Evolutionary conservation across 2,797 vertebrate species (phyloP).

Genomic region (Phyllotis vaccarum): DNA sequence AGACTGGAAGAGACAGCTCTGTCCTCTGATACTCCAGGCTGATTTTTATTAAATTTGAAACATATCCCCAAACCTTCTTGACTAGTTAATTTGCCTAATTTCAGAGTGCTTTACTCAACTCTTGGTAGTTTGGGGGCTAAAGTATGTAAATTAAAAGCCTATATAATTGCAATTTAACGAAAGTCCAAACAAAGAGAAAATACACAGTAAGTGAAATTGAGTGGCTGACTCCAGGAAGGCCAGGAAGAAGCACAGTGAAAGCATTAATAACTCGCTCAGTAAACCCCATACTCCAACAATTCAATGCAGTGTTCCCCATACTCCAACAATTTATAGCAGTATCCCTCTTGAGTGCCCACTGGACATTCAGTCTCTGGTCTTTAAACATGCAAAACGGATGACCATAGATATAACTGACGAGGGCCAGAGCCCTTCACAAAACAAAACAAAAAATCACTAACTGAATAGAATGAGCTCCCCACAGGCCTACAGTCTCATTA

Average conservation of each 20-base stretch:
- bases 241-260: background rate
- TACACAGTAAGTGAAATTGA: background rate
- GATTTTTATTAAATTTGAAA: no score
- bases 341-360: background rate
- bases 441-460: background rate
- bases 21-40: no score
- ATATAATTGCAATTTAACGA: background rate
- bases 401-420: background rate
- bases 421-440: background rate
- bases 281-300: background rate
- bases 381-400: background rate
- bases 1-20: no score
- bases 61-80: no score
- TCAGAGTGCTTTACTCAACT: background rate
- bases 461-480: background rate
- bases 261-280: background rate
- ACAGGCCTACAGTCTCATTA: background rate
- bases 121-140: background rate
- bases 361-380: background rate
- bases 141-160: background rate
- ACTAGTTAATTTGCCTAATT: background rate
- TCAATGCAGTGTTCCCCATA: background rate
- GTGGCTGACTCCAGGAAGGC: background rate
- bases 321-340: background rate
- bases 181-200: background rate